phyloP scores from a whole-genome alignment of 2,888 invertebrate genomes.

The Papilio demoleus region DNA sequence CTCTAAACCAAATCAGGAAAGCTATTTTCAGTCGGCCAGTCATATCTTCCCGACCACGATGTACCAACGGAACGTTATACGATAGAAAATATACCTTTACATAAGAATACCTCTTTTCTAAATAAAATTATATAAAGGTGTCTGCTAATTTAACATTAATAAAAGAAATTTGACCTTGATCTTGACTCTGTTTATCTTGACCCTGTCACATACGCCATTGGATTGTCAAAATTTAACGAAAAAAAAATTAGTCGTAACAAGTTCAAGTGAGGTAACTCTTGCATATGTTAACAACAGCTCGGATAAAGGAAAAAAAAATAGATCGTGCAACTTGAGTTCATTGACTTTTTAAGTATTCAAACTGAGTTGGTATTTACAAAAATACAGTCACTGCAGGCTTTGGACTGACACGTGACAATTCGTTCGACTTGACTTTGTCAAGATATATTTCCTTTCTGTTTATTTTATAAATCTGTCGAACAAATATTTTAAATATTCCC shows the following conservation, averaged over 20 bases:
- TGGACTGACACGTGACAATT: slow-evolving; percentile 16
- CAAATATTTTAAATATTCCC: not conserved
- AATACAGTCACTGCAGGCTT: slow-evolving; percentile 17
- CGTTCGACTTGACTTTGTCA: not conserved
- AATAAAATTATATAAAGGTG: too few relatives aligned
- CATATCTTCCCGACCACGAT: slow-evolving; percentile 6
- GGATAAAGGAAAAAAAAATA: slow-evolving; percentile 11
- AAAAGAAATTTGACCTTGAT: not conserved
- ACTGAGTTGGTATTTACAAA: slow-evolving; percentile 21
- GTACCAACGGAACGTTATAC: slow-evolving; percentile 4
- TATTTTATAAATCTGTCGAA: too few relatives aligned
- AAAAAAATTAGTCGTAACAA: not conserved
- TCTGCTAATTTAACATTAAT: too few relatives aligned
- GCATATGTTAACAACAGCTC: slow-evolving; percentile 18
- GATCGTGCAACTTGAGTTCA: slow-evolving; percentile 20
- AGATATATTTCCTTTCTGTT: not conserved
- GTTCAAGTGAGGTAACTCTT: not conserved
- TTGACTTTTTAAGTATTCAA: slow-evolving; percentile 22
- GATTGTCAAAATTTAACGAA: not conserved
- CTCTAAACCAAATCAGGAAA: slow-evolving; percentile 28
- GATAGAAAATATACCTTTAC: too few relatives aligned
- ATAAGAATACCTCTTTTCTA: too few relatives aligned
- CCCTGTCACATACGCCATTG: not conserved
- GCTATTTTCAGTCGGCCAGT: slow-evolving; percentile 29
- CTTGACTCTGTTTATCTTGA: not conserved